A percentile compares a stretch with the other conserved stretches of the same genome.
These are phyloP conservation scores for Nanorana parkeri DNA, from an alignment of 2,113 vertebrate genomes.

Conservation along the genomic window DNA sequence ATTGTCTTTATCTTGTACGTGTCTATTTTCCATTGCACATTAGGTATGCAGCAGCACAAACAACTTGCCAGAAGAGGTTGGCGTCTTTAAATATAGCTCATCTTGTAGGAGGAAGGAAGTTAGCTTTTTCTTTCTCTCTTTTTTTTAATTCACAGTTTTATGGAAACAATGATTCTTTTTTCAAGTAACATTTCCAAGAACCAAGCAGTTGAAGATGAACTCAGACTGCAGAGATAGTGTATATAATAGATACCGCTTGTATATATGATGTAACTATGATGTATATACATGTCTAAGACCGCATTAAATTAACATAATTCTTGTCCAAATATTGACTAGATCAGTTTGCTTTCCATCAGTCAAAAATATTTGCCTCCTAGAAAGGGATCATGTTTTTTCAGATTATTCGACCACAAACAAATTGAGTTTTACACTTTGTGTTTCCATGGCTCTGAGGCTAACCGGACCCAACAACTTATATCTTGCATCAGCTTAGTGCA, in stretches of 20 bases:
- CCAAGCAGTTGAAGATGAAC: not conserved
- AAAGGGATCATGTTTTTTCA: too few relatives aligned
- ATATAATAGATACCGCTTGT: not conserved
- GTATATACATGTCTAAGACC: too few relatives aligned
- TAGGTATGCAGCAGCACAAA: constrained; percentile 37
- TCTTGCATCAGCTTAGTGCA: too few relatives aligned
- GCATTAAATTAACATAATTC: too few relatives aligned
- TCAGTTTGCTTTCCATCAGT: too few relatives aligned
- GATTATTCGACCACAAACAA: too few relatives aligned
- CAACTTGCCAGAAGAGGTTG: constrained; percentile 39
- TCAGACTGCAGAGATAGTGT: not conserved
- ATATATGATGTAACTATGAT: too few relatives aligned
- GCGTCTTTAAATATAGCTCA: constrained; percentile 49
- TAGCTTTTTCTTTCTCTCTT: constrained; percentile 1
- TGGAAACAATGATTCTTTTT: constrained; percentile 20
- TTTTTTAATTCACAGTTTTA: not conserved
- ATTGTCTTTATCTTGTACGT: not conserved
- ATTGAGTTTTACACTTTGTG: too few relatives aligned
- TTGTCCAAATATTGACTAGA: too few relatives aligned
- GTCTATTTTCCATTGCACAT: constrained; percentile 34
- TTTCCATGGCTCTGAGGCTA: too few relatives aligned
- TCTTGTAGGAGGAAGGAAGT: constrained; percentile 52
- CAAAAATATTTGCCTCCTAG: too few relatives aligned
- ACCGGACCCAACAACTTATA: too few relatives aligned
- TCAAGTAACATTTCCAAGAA: not conserved